Evolutionary conservation across 2,888 invertebrate species (phyloP).

Genomic region (Polyommatus iphigenia): DNA sequence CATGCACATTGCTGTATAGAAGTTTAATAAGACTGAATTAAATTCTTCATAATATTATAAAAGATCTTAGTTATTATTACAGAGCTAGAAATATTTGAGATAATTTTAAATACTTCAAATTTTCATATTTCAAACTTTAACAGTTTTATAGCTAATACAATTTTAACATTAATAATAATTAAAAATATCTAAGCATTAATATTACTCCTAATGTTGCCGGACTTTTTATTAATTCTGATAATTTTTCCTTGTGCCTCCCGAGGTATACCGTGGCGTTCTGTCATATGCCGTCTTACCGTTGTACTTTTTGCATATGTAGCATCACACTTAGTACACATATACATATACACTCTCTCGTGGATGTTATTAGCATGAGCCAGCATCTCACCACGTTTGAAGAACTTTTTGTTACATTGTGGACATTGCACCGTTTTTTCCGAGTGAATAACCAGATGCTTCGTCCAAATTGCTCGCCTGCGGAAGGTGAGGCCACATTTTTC

Average conservation of each 20-base stretch:
- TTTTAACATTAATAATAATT: neutral
- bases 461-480: conserved; percentile 62
- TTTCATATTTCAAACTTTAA: neutral
- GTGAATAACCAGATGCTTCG: conserved; percentile 66
- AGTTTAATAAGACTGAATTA: too few relatives aligned
- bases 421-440: conserved; percentile 64
- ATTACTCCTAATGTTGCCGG: conserved; percentile 33
- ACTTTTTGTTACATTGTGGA: conserved; percentile 60
- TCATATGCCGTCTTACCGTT: conserved; percentile 63
- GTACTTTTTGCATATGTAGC: conserved; percentile 60
- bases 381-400: conserved; percentile 55
- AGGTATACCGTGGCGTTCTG: conserved; percentile 62
- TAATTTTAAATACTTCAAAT: too few relatives aligned
- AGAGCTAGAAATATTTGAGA: too few relatives aligned
- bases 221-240: conserved; percentile 50
- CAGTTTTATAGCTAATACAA: too few relatives aligned
- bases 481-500: conserved; percentile 70
- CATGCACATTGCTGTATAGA: too few relatives aligned
- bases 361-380: conserved; percentile 61
- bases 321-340: conserved; percentile 59
- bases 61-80: too few relatives aligned
- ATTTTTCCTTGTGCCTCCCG: conserved; percentile 67
- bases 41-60: too few relatives aligned
- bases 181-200: neutral
- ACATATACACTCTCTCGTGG: conserved; percentile 63